These are phyloP conservation scores for Noctuana brunneofusca DNA, from an alignment of 2,888 invertebrate genomes.

Conservation along the genomic window DNA sequence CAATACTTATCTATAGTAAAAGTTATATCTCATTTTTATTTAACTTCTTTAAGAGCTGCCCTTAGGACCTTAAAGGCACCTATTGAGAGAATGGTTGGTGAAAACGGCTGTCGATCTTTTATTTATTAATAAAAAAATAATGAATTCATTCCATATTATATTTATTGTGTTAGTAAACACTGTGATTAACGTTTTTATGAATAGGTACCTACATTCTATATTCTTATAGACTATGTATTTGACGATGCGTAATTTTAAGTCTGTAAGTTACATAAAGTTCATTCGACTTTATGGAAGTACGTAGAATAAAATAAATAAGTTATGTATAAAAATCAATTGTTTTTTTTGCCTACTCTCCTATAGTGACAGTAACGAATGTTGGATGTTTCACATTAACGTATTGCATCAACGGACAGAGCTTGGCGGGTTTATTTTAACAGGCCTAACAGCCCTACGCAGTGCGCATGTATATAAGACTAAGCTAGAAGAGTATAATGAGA, in stretches of 20 bases:
- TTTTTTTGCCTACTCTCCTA: slow-evolving; percentile 6
- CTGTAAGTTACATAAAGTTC: slow-evolving; percentile 70
- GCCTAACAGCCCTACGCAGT: no score
- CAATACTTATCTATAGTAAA: no score
- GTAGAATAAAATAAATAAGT: slow-evolving; percentile 70
- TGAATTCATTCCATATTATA: slow-evolving; percentile 69
- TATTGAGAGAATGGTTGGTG: neutral
- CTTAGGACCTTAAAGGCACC: neutral
- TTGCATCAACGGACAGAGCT: no score
- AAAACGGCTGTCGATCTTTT: slow-evolving; percentile 42
- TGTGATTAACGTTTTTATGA: slow-evolving; percentile 71
- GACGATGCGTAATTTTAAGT: slow-evolving; percentile 59
- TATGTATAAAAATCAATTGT: slow-evolving; percentile 42
- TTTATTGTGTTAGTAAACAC: slow-evolving; percentile 65
- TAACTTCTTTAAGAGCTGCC: no score
- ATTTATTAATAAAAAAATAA: slow-evolving; percentile 51
- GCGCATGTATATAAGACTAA: no score
- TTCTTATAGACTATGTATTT: slow-evolving; percentile 59
- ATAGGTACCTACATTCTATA: slow-evolving; percentile 54
- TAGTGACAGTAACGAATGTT: no score
- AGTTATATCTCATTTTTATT: no score
- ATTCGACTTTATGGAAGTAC: slow-evolving; percentile 68
- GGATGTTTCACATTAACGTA: no score
- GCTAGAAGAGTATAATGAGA: no score
- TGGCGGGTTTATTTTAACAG: no score